Evolutionary conservation across 64 coral and sea anemone genomes (phyloP).

Genomic region (Dendronephthya gigantea): DNA sequence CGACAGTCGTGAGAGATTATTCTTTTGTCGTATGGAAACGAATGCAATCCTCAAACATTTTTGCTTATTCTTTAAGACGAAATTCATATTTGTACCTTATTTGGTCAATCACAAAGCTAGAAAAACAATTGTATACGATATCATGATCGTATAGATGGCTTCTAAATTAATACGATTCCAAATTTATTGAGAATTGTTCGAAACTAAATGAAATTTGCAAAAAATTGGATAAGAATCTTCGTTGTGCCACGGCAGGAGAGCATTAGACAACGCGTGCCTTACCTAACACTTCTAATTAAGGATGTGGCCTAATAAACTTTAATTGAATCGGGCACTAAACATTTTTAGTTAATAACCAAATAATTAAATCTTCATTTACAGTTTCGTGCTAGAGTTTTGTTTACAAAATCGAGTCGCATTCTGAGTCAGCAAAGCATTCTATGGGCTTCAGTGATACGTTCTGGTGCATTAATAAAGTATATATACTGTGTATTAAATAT

Average conservation of each 20-base stretch:
- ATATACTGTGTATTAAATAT: background rate
- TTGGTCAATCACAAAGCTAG: no score
- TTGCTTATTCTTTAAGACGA: no score
- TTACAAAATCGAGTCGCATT: background rate
- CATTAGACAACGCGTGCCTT: background rate
- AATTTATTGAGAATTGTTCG: background rate
- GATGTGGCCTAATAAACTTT: constrained; percentile 19
- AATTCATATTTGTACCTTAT: no score
- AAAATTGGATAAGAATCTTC: constrained; percentile 7
- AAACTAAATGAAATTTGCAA: background rate
- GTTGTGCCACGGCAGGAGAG: background rate
- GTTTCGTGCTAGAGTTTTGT: background rate
- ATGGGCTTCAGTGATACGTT: background rate
- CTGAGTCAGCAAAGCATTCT: background rate
- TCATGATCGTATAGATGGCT: no score
- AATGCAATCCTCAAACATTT: no score
- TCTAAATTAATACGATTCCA: background rate
- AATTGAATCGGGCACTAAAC: constrained; percentile 18
- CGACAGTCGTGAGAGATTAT: no score
- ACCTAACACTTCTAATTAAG: constrained; percentile 17
- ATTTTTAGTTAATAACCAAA: constrained; percentile 17
- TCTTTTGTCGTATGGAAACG: no score
- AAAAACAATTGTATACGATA: no score
- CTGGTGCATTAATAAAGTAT: background rate
- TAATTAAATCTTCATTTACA: constrained; percentile 18